Percentiles rank a stretch among this genome's conserved stretches.
These are phyloP conservation scores for Tethya wilhelma DNA, from an alignment of 37 sponge, comb jelly and placozoan species.

Conservation along the genomic window DNA sequence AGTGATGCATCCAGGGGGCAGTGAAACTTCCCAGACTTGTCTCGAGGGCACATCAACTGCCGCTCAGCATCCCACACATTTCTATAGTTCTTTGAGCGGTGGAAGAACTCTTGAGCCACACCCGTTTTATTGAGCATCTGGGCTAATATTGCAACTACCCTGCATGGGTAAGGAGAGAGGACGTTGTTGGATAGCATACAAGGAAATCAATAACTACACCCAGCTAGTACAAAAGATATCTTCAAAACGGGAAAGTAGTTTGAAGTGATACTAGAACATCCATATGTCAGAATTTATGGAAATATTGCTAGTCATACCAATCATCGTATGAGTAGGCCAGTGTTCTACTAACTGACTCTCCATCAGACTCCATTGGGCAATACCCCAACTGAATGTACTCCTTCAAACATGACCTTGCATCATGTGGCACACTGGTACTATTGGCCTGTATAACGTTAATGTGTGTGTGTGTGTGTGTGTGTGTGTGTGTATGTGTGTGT, in stretches of 20 bases:
- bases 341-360: constrained; percentile 51
- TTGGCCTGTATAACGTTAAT: constrained; percentile 46
- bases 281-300: no score
- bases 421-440: constrained; percentile 20
- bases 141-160: constrained; percentile 49
- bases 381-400: constrained; percentile 52
- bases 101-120: constrained; percentile 29
- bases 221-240: no score
- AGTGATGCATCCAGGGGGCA: constrained; percentile 55
- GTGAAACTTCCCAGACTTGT: constrained; percentile 30
- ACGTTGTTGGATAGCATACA: no score
- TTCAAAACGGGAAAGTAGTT: no score
- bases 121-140: constrained; percentile 12
- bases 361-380: constrained; percentile 27
- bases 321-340: constrained; percentile 69
- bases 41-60: constrained; percentile 60
- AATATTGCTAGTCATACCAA: constrained; percentile 53
- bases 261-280: no score
- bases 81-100: constrained; percentile 54
- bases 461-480: no score
- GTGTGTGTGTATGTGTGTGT: no score
- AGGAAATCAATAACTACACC: no score
- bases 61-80: constrained; percentile 49
- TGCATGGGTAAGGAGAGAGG: neutral
- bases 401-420: constrained; percentile 29